Percentiles rank a stretch among this genome's conserved stretches.
phyloP scores from a whole-genome alignment of 2,888 invertebrate species.

The Limnephilus auricula region DNA sequence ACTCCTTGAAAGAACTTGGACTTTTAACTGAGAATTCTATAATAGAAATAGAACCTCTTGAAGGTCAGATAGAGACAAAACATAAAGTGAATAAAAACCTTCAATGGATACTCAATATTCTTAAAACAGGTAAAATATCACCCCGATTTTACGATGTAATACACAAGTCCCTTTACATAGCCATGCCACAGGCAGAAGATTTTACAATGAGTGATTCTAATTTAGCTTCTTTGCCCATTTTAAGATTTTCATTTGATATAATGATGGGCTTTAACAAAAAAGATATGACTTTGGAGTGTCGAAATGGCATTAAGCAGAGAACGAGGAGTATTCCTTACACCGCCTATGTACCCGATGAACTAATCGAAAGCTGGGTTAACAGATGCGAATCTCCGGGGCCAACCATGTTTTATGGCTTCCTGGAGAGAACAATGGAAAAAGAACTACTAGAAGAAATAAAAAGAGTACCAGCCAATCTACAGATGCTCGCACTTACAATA shows the following conservation, averaged over 20 bases:
- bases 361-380: constrained; percentile 57
- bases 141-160: constrained; percentile 83
- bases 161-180: constrained; percentile 81
- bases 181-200: constrained; percentile 85
- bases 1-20: constrained; percentile 79
- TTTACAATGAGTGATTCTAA: constrained; percentile 79
- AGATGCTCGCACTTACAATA: constrained; percentile 78
- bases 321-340: constrained; percentile 70
- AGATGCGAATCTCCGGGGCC: constrained; percentile 65
- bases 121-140: constrained; percentile 80
- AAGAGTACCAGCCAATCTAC: constrained; percentile 78
- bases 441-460: constrained; percentile 72
- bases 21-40: constrained; percentile 60
- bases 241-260: constrained; percentile 79
- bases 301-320: constrained; percentile 72
- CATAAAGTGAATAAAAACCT: neutral
- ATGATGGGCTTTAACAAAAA: constrained; percentile 73
- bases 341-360: constrained; percentile 25
- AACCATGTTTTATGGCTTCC: constrained; percentile 74
- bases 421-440: constrained; percentile 73
- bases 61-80: constrained; percentile 54
- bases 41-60: constrained; percentile 48
- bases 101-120: constrained; percentile 81
- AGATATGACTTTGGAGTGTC: constrained; percentile 72
- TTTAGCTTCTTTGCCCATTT: constrained; percentile 79